A percentile compares a stretch with the other conserved stretches of the same genome.
These are phyloP conservation scores for Palythoa heliodiscus DNA, from an alignment of 92 coral and sea anemone species.

Conservation along the genomic window DNA sequence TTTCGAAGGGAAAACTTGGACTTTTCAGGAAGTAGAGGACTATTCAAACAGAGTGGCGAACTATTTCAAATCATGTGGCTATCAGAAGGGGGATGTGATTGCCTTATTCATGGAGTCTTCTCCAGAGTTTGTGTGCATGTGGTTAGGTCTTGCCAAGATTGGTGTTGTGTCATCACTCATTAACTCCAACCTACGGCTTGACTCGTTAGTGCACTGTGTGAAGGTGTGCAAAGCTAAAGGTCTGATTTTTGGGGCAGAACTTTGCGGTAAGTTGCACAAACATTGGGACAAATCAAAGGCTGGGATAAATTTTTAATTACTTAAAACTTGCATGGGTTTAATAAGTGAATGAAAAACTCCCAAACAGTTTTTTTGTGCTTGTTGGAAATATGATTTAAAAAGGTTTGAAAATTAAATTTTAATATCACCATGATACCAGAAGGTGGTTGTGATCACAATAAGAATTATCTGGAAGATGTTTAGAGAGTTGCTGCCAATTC, in stretches of 20 bases:
- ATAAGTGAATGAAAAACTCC: no score
- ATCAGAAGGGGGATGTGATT: conserved; percentile 83
- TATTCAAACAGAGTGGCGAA: conserved; percentile 88
- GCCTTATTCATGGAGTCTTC: conserved; percentile 78
- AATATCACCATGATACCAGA: no score
- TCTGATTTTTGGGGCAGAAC: conserved; percentile 69
- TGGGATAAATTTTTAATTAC: not conserved
- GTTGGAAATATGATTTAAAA: no score
- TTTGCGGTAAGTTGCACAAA: conserved; percentile 57
- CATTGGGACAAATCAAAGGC: not conserved
- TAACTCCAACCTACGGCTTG: conserved; percentile 77
- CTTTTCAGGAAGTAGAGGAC: conserved; percentile 88
- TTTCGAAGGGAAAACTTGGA: conserved; percentile 87
- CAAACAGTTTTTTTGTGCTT: no score
- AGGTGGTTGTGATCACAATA: no score
- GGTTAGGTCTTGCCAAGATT: conserved; percentile 94
- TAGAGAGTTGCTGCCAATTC: no score
- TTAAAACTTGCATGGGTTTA: no score
- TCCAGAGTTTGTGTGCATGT: conserved; percentile 85
- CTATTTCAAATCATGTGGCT: conserved; percentile 63
- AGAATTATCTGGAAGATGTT: no score
- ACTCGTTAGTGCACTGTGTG: conserved; percentile 78
- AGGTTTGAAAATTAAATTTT: no score
- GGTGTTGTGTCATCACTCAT: conserved; percentile 84
- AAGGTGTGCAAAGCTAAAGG: conserved; percentile 68